These are phyloP conservation scores for Drosophila koepferae DNA, from an alignment of 2,888 invertebrate genomes.

Conservation along the genomic window DNA sequence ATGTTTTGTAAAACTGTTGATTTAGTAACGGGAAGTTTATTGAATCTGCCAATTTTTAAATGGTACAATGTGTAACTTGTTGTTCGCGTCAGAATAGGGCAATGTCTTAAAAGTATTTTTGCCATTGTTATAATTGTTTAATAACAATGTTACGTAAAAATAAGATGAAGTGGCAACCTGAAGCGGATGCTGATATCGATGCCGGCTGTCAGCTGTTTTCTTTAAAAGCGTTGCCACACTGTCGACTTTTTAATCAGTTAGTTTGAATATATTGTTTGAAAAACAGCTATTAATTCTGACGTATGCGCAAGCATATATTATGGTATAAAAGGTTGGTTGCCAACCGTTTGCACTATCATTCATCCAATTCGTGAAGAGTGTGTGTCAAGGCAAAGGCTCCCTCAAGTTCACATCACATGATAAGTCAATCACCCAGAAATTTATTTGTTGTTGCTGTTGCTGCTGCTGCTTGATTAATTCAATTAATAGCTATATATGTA, in stretches of 20 bases:
- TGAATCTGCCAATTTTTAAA: not conserved
- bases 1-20: not conserved
- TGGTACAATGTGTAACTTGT: not conserved
- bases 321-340: constrained; percentile 51
- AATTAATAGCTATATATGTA: constrained; percentile 64
- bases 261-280: constrained; percentile 21
- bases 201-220: constrained; percentile 56
- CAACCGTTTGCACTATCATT: constrained; percentile 50
- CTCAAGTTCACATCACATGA: constrained; percentile 63
- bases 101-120: constrained; percentile 42
- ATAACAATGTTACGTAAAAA: constrained; percentile 62
- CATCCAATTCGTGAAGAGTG: constrained; percentile 42
- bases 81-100: constrained; percentile 14
- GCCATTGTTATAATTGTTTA: not conserved
- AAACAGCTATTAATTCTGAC: constrained; percentile 28
- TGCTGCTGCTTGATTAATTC: constrained; percentile 62
- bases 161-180: not conserved
- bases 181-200: not conserved
- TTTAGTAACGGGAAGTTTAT: not conserved
- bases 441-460: constrained; percentile 10
- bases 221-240: constrained; percentile 35
- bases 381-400: constrained; percentile 64
- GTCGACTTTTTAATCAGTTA: not conserved
- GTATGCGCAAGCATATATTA: not conserved
- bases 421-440: constrained; percentile 43